Percentiles rank a stretch among this genome's conserved stretches.
phyloP scores from a whole-genome alignment of 2,797 vertebrate species.

The Sebastes aleutianus region DNA sequence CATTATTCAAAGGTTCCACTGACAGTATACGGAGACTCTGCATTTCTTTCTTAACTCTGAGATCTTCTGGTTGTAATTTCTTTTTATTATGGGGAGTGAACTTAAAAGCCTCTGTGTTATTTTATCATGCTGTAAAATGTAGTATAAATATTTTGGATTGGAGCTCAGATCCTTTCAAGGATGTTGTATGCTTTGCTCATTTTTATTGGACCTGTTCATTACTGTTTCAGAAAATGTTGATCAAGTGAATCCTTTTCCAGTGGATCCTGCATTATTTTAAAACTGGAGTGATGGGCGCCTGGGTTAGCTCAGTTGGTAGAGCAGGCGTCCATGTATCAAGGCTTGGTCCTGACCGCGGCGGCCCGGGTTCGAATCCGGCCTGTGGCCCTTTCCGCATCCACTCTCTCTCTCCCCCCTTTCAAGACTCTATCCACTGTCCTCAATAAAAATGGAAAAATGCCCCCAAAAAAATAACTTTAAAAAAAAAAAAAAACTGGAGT shows the following conservation, averaged over 20 bases:
- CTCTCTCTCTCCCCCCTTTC: too few species aligned
- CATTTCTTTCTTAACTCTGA: not conserved
- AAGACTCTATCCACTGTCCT: too few species aligned
- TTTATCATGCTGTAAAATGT: not conserved
- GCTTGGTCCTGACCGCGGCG: too few species aligned
- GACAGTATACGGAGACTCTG: not conserved
- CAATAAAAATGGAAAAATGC: too few species aligned
- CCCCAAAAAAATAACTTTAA: too few species aligned
- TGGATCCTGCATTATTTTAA: not conserved
- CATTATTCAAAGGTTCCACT: not conserved
- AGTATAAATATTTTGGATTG: not conserved
- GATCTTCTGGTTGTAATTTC: not conserved
- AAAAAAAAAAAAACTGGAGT: not conserved
- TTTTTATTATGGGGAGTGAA: not conserved
- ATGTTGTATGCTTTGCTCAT: not conserved
- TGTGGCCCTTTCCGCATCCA: too few species aligned
- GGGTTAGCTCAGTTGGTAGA: too few species aligned
- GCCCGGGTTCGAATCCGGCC: too few species aligned
- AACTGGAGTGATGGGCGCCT: not conserved
- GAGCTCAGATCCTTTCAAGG: not conserved
- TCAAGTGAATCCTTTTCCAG: not conserved
- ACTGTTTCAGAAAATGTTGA: not conserved
- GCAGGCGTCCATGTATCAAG: too few species aligned
- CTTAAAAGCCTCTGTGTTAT: constrained; percentile 1
- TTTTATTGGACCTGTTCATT: constrained; percentile 7